Base-by-base conservation (phyloP, 2,113 vertebrate genomes). In the Coracopsis vasa region DNA sequence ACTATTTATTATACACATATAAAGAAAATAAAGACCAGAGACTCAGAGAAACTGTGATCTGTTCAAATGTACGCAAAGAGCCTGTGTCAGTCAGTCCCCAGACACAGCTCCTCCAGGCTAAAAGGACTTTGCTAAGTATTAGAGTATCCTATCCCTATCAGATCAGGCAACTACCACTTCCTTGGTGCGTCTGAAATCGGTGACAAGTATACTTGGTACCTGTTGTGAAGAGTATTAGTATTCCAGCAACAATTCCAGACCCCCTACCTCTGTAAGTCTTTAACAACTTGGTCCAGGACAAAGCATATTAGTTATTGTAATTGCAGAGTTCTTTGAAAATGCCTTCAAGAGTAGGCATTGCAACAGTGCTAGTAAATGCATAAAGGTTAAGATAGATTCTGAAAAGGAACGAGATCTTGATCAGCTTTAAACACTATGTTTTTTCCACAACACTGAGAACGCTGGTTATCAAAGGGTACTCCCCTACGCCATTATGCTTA, bases 81-180 rank as follows among this genome's bases (percentile, higher is more conserved):
- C 5, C 47, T 62, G 25, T n/a, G 37, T 62, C 54, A 74, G 41
- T 67, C 78, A 79, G 41, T 16, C 35, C 35, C 33, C 44, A 47
- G 12, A 64, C 1, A 4, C 51, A 90, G 47, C 10, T 62, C 35
- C 29, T 74, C 14, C 51, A 93, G 58, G 23, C 24, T 51, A 2
- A 60, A 87, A 17, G 14, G 23, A 85, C 33, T 64, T 58, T 48
- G 60, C 9, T 12, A 69, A 84, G n/a, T n/a, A 54, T 24, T 6
- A 2, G 20, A 18, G 15, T 71, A 62, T 8, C 21, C 21, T 31
- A 28, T 25, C 72, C 86, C 0, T 0, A 67, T 31, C 7, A 65
- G 62, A 58, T 51, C 45, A 85, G 33, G 10, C 51, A 92, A 28
- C 44, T 24, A 24, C 10, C 2, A 50, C 31, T 60, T n/a, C 8